Evolutionary conservation across 2,888 invertebrate genomes (phyloP), one percentile per base, ranked within the genome.

Genomic region (Scelioninae gen. 2): DNA sequence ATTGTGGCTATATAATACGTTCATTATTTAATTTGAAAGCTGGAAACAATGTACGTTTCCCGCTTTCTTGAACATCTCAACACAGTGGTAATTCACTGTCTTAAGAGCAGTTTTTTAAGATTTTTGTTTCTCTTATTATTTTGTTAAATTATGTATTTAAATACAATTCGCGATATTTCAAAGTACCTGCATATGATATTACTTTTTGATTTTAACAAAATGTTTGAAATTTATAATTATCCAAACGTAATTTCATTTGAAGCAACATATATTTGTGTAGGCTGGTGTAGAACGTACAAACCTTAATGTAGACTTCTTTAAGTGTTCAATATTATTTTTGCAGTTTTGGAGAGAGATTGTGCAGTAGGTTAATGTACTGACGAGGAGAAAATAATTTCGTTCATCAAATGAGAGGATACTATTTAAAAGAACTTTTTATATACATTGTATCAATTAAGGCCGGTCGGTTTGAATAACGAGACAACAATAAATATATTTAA

Each of bases 361-460:
- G 35, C 28, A 9, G 31, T 57, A 58, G 16, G 6, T 45, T 45
- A 35, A 35, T 46, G 15, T 43, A 57, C 33, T 58, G 35, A 45
- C 46, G 19, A 19, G 35, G 31, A 57, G 45, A 58, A 46, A 16
- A 58, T 22, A 18, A 25, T 48, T 46, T 60, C 57, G 19, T 43
- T 57, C 43, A 57, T 48, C 60, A 48, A 48, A 60, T 37, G 48
- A 60, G 5, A 37, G 60, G 46, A 48, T 48, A 60, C 46, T 60
- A 15, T 2, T 37, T 4, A 22, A 35, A 18, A 22, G 13, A n/a
- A n/a, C n/a, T n/a, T n/a, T n/a, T 35, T 11, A 52, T 37, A 52
- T 13, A 19, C 13, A 46, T 46, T 39, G 6, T 13, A 35, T n/a
- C n/a, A n/a, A n/a, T n/a, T n/a, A n/a, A n/a, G n/a, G n/a, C n/a